Evolutionary conservation across 1,140 invertebrate species (phyloP).

Genomic region (Cydia fagiglandana): DNA sequence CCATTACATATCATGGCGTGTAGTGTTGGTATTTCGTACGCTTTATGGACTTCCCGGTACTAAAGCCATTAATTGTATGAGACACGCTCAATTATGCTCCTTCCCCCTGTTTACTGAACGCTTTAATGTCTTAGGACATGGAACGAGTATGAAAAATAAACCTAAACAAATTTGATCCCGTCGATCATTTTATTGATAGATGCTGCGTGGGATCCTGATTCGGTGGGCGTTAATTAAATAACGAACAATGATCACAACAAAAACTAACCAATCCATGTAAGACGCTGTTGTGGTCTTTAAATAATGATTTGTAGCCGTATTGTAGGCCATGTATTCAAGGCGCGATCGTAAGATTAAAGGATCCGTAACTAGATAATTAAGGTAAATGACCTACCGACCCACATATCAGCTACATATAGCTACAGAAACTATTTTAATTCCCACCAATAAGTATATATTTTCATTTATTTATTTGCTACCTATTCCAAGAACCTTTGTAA

Average conservation of each 20-base stretch:
- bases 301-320: conserved; percentile 24
- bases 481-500: not conserved
- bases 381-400: conserved; percentile 2
- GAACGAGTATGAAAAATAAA: conserved; percentile 30
- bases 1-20: conserved; percentile 1
- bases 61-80: conserved; percentile 22
- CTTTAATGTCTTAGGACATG: conserved; percentile 2
- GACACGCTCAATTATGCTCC: not conserved
- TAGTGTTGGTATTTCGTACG: not conserved
- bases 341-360: conserved; percentile 29
- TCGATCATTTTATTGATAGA: conserved; percentile 47
- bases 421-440: not conserved
- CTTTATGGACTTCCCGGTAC: conserved; percentile 9
- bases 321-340: conserved; percentile 19
- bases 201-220: conserved; percentile 51
- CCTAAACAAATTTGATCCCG: conserved; percentile 37
- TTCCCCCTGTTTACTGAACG: conserved; percentile 1
- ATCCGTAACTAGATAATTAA: not conserved
- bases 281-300: conserved; percentile 24
- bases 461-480: not conserved
- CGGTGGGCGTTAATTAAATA: conserved; percentile 64
- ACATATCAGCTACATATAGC: not conserved
- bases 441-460: not conserved
- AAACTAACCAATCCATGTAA: conserved; percentile 30
- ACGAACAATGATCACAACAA: conserved; percentile 54